phyloP scores from a whole-genome alignment of 1,140 invertebrate species.

The Rhagoletis zephyria region DNA sequence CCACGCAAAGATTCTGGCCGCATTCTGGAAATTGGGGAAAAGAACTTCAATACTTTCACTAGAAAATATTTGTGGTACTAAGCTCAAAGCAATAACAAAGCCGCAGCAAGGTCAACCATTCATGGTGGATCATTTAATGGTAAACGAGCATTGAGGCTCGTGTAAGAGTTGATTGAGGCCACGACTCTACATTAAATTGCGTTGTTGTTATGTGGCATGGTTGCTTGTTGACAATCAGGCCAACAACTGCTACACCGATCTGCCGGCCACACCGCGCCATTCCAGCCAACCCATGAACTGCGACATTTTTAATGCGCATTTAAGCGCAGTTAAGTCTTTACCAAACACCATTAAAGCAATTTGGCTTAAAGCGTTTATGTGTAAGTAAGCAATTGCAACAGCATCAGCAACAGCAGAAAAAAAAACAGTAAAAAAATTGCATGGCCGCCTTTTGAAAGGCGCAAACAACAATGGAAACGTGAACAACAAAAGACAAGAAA shows the following conservation, averaged over 20 bases:
- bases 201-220: neutral
- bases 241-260: neutral
- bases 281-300: neutral
- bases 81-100: neutral
- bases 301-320: slow-evolving; percentile 49
- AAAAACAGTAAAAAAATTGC: neutral
- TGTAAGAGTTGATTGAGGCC: slow-evolving; percentile 17
- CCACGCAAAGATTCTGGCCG: too few relatives aligned
- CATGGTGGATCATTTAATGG: neutral
- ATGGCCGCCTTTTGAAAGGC: neutral
- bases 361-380: neutral
- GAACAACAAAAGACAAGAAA: slow-evolving; percentile 18
- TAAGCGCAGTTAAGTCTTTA: slow-evolving; percentile 42
- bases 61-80: neutral
- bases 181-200: slow-evolving; percentile 30
- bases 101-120: slow-evolving; percentile 8
- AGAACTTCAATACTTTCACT: neutral
- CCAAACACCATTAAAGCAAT: slow-evolving; percentile 48
- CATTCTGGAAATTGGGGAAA: too few relatives aligned
- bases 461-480: slow-evolving; percentile 11
- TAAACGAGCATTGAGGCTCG: neutral
- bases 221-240: slow-evolving; percentile 7
- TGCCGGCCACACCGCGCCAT: neutral
- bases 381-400: neutral
- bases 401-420: neutral